Conservation (phyloP, 2,888 invertebrate genomes). For the Cephus runcator region DNA sequence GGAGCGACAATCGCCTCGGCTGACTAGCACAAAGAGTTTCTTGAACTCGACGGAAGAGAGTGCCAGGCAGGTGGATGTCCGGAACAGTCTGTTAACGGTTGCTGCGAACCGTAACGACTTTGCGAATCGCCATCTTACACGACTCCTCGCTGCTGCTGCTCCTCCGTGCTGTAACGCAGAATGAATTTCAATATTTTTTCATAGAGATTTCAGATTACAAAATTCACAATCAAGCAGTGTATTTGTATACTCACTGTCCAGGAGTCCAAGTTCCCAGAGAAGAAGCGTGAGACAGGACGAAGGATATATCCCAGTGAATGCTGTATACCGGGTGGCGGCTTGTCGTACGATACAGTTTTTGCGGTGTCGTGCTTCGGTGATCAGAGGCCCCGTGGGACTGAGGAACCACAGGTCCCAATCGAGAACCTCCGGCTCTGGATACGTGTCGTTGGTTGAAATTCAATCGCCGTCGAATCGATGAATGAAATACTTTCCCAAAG, state of each 20-base stretch:
- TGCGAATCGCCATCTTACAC: not conserved
- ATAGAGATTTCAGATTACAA: not conserved
- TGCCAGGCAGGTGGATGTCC: slow-evolving; percentile 15
- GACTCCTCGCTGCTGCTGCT: not conserved
- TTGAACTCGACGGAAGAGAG: slow-evolving; percentile 1
- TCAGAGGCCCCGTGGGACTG: slow-evolving; percentile 25
- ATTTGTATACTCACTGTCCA: not conserved
- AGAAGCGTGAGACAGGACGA: slow-evolving; percentile 7
- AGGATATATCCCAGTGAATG: slow-evolving; percentile 1
- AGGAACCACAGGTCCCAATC: not conserved
- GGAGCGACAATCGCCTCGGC: not conserved
- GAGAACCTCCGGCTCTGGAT: not conserved
- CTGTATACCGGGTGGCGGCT: not conserved
- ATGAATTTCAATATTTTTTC: not conserved
- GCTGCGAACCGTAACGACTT: slow-evolving; percentile 19
- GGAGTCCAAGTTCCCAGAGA: not conserved
- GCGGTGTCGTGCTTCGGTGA: slow-evolving; percentile 55
- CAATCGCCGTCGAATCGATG: slow-evolving; percentile 26
- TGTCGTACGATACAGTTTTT: slow-evolving; percentile 35
- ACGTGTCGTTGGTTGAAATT: slow-evolving; percentile 34
- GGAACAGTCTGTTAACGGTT: slow-evolving; percentile 19
- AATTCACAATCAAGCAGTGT: not conserved
- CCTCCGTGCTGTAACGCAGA: not conserved
- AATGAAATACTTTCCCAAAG: not conserved
- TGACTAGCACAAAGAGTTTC: slow-evolving; percentile 2